Evolutionary conservation across 2,888 invertebrate genomes (phyloP).

Genomic region (Oscheius sp.): DNA sequence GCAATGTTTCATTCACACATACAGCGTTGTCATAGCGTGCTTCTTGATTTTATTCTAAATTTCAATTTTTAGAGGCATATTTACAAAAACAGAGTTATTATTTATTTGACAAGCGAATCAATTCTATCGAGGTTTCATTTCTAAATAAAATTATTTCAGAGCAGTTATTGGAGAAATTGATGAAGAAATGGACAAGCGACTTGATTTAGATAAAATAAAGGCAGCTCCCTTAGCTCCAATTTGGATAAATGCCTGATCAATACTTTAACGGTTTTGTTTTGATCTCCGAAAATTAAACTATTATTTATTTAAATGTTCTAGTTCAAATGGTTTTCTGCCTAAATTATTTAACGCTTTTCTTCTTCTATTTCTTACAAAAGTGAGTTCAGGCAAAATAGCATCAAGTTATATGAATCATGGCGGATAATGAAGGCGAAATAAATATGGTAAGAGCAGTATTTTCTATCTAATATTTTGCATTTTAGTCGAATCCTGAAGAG

Average conservation of each 20-base stretch:
- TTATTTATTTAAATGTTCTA: too few species aligned
- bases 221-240: constrained; percentile 75
- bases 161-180: constrained; percentile 76
- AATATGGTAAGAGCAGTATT: background rate
- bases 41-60: too few species aligned
- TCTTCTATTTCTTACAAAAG: background rate
- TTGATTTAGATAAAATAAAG: constrained; percentile 75
- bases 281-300: background rate
- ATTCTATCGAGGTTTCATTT: constrained; percentile 33
- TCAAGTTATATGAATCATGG: too few species aligned
- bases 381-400: too few species aligned
- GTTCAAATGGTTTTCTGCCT: background rate
- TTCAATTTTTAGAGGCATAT: too few species aligned
- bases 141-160: constrained; percentile 72
- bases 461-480: background rate
- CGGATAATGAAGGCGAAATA: background rate
- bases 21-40: too few species aligned
- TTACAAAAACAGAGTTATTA: too few species aligned
- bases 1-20: too few species aligned
- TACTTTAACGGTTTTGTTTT: background rate
- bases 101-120: too few species aligned
- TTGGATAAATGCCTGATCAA: constrained; percentile 55
- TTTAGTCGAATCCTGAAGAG: constrained; percentile 14
- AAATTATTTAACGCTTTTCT: constrained; percentile 8
- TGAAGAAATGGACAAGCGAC: constrained; percentile 74